These are phyloP conservation scores for Apamea sordens DNA, from an alignment of 2,888 invertebrate species.

Conservation along the genomic window DNA sequence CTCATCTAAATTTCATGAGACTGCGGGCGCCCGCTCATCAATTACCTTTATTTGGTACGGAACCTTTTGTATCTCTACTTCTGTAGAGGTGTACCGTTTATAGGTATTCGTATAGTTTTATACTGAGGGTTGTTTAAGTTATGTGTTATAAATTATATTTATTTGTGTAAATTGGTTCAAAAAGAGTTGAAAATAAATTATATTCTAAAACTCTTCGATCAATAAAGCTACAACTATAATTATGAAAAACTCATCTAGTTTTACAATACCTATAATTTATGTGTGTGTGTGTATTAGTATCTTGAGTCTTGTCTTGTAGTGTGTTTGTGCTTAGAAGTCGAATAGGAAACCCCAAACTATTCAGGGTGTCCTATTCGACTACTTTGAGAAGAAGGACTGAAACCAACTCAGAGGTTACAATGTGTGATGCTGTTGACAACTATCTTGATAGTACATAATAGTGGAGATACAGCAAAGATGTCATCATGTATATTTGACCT, in stretches of 20 bases:
- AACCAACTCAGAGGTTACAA: neutral
- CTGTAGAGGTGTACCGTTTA: slow-evolving; percentile 36
- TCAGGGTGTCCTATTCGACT: neutral
- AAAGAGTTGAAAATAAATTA: neutral
- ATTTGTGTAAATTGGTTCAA: neutral
- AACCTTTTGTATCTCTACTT: slow-evolving; percentile 54
- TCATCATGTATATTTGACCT: neutral
- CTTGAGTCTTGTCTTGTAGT: too few relatives aligned
- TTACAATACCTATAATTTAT: too few relatives aligned
- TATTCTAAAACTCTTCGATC: neutral
- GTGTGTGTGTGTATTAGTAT: too few relatives aligned
- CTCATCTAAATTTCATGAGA: slow-evolving; percentile 79
- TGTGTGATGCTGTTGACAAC: neutral
- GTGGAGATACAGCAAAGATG: neutral
- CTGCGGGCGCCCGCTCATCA: slow-evolving; percentile 67
- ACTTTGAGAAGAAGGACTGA: neutral
- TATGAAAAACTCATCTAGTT: neutral
- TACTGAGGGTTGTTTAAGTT: neutral
- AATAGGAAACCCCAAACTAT: neutral
- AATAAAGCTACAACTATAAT: too few relatives aligned
- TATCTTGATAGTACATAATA: neutral
- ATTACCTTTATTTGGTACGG: slow-evolving; percentile 71
- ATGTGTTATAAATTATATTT: neutral
- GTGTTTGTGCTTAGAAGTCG: too few relatives aligned
- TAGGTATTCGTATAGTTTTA: slow-evolving; percentile 11